These are phyloP conservation scores for Bubo blakistoni DNA, from an alignment of 2,113 vertebrate species.

Conservation along the genomic window DNA sequence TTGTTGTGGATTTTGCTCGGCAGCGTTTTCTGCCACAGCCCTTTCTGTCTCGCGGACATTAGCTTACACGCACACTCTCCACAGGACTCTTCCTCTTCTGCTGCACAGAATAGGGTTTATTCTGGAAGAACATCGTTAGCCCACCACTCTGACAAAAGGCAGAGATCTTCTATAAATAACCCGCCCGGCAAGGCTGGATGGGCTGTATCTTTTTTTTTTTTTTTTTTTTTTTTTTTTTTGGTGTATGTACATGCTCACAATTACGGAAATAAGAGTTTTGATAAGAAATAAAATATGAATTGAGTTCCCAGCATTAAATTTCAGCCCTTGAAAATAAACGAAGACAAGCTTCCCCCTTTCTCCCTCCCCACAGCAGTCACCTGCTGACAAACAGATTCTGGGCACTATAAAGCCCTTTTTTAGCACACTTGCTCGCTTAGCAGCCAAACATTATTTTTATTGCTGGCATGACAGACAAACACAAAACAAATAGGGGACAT, in stretches of 20 bases:
- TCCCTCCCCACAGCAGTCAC: not conserved
- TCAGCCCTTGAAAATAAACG: not conserved
- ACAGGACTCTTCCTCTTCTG: not conserved
- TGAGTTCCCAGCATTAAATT: not conserved
- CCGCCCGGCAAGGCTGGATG: not conserved
- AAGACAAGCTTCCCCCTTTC: not conserved
- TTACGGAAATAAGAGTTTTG: not conserved
- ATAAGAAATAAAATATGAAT: not conserved
- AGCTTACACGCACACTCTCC: not conserved
- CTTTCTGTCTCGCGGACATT: not conserved
- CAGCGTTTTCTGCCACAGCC: not conserved
- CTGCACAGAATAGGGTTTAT: not conserved
- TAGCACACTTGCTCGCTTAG: not conserved
- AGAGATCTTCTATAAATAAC: slow-evolving; percentile 37
- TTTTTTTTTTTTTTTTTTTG: not conserved
- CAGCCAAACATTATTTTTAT: slow-evolving; percentile 11
- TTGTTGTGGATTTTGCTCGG: slow-evolving; percentile 5
- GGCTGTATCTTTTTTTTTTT: not conserved
- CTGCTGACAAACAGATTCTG: not conserved
- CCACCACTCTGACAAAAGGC: slow-evolving; percentile 12
- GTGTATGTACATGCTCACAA: not conserved
- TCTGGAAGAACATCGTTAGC: not conserved
- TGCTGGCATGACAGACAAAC: not conserved
- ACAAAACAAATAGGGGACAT: not conserved
- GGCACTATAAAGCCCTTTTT: not conserved